Base-by-base conservation (phyloP, 1,140 invertebrate species). In the Anadara kagoshimensis region DNA sequence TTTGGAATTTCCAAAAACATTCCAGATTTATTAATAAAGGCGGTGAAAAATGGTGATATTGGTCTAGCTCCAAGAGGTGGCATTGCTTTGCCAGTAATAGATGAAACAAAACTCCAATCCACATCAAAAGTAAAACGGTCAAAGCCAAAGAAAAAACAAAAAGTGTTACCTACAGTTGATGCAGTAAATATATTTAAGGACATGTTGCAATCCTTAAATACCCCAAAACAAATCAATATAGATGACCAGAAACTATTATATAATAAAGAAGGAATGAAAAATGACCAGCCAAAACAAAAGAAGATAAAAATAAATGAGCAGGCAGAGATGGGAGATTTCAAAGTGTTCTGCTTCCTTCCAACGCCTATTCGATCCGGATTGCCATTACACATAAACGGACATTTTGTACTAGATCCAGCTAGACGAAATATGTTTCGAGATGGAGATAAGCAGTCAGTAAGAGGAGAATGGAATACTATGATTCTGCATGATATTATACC, bases 341-440 rank as follows among this genome's bases (percentile, higher is more conserved):
- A 78, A 59, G 77, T 78, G 3, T 87, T 82, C 73, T 87, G 86
- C 66, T 85, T 83, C 63, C 74, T 88, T 14, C 86, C 86, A 24
- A 70, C 86, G 1, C 83, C 86, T 20, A 67, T 84, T 16, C 56
- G 72, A 22, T 83, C n/a, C 84, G 74, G 76, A 20, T 56, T 87
- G 10, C 85, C 85, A 29, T 75, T 85, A 12, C 79, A 88, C 56
- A 79, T 88, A 24, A 86, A 88, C 78, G 86, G 83, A 0, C 79
- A 85, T 61, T 88, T 88, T 82, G 84, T 82, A 29, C 53, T 88
- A 20, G 84, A 84, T 63, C 77, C 81, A 63, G 86, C 85, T 68
- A 68, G 80, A 20, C 74, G 86, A 57, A 72, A 83, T 43, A 78
- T 69, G 47, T 45, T 87, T 5, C 85, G 85, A 82, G 29, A 79